These are phyloP conservation scores for Himalopsyche phryganea DNA, from an alignment of 1,140 invertebrate species.

Conservation along the genomic window DNA sequence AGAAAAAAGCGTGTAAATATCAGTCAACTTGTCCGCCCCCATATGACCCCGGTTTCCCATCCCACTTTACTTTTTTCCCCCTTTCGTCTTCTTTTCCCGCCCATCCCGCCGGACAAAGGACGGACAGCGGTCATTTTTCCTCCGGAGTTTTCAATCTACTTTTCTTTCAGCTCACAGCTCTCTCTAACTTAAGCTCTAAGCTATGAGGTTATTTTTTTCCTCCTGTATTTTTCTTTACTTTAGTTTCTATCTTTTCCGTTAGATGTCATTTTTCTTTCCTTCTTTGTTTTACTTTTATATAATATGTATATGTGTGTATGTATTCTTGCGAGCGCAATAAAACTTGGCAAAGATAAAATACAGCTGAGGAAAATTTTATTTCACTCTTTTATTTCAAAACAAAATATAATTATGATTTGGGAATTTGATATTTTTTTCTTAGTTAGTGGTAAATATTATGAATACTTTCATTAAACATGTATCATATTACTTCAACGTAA, in stretches of 20 bases:
- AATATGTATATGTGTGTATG: constrained; percentile 12
- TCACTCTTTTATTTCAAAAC: no score
- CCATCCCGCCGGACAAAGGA: constrained; percentile 34
- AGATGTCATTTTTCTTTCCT: constrained; percentile 35
- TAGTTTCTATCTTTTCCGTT: constrained; percentile 35
- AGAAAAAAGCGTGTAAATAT: constrained; percentile 35
- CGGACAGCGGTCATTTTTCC: constrained; percentile 54
- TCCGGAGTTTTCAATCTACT: constrained; percentile 50
- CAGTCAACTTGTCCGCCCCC: constrained; percentile 40
- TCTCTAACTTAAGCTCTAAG: constrained; percentile 36
- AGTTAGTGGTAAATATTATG: no score
- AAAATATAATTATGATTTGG: no score
- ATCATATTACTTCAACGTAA: no score
- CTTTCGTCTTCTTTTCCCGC: constrained; percentile 17
- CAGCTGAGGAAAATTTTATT: no score
- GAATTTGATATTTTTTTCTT: no score
- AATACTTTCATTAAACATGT: no score
- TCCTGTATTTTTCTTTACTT: constrained; percentile 37
- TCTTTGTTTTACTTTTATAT: constrained; percentile 28
- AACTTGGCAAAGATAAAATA: no score
- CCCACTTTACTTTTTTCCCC: constrained; percentile 16
- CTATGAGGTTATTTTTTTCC: constrained; percentile 35
- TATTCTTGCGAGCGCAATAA: constrained; percentile 11
- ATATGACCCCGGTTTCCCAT: constrained; percentile 15
- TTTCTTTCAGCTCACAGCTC: constrained; percentile 34